Evolutionary conservation across 2,888 invertebrate genomes (phyloP).

Genomic region (Ophonus ardosiacus): DNA sequence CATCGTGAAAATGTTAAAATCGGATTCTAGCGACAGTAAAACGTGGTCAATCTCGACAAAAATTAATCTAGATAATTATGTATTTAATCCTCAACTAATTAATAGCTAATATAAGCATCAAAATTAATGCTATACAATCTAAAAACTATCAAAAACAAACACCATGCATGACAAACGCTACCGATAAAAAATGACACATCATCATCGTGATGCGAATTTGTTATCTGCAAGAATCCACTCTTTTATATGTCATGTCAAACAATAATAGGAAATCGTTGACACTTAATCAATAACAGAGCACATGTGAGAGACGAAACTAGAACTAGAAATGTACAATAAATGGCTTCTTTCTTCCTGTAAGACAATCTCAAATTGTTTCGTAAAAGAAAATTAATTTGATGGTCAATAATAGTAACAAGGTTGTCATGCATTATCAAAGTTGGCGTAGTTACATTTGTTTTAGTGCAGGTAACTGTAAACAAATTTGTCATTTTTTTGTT

Average conservation of each 20-base stretch:
- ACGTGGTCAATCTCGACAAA: background rate
- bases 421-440: background rate
- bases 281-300: constrained; percentile 16
- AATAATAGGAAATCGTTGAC: constrained; percentile 4
- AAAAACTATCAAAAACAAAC: background rate
- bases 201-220: background rate
- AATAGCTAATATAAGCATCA: background rate
- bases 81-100: background rate
- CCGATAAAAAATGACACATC: background rate
- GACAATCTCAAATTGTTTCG: background rate
- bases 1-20: no score
- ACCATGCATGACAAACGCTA: background rate
- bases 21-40: no score
- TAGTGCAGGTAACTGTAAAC: background rate
- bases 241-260: background rate
- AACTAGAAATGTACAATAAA: background rate
- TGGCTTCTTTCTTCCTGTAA: background rate
- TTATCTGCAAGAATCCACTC: background rate
- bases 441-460: background rate
- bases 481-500: constrained; percentile 7
- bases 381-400: background rate
- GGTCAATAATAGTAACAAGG: background rate
- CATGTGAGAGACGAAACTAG: background rate
- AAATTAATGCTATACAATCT: background rate
- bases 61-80: background rate